Evolutionary conservation across 2,888 invertebrate species (phyloP).

Genomic region (Drosophila incognita): DNA sequence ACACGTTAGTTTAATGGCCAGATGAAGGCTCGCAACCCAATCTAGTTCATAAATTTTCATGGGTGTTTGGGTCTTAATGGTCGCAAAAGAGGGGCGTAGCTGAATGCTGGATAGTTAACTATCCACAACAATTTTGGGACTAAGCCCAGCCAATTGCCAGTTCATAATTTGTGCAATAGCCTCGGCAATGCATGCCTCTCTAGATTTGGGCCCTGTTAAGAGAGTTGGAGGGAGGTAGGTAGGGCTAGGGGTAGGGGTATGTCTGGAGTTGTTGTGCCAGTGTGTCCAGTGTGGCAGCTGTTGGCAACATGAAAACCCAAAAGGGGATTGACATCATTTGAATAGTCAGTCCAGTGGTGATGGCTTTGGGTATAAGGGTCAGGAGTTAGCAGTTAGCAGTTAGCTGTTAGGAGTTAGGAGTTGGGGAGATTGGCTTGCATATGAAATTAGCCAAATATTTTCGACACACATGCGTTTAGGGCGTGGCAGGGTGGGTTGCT

Average conservation of each 20-base stretch:
- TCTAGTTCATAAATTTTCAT: conserved; percentile 29
- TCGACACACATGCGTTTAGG: conserved; percentile 42
- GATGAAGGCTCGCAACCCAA: background rate
- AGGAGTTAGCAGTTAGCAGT: background rate
- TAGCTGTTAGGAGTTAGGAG: background rate
- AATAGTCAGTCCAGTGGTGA: conserved; percentile 3
- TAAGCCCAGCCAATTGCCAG: conserved; percentile 48
- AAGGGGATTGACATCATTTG: conserved; percentile 47
- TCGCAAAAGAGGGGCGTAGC: background rate
- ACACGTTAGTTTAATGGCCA: conserved; percentile 28
- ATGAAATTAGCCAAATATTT: conserved; percentile 66
- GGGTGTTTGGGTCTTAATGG: background rate
- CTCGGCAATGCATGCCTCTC: conserved; percentile 32
- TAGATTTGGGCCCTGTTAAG: background rate
- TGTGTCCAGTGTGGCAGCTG: conserved; percentile 41
- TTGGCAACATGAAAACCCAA: conserved; percentile 43
- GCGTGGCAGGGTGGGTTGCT: background rate
- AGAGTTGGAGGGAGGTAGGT: background rate
- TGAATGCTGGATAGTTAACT: conserved; percentile 5
- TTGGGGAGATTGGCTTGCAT: conserved; percentile 43
- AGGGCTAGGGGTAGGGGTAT: too few species aligned
- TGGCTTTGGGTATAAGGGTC: background rate
- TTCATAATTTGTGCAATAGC: conserved; percentile 61
- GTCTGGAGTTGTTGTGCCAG: conserved; percentile 4
- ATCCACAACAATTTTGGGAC: conserved; percentile 29